A percentile compares a stretch with the other conserved stretches of the same genome.
These are phyloP conservation scores for Trisateles emortualis DNA, from an alignment of 2,888 invertebrate species.

Conservation along the genomic window DNA sequence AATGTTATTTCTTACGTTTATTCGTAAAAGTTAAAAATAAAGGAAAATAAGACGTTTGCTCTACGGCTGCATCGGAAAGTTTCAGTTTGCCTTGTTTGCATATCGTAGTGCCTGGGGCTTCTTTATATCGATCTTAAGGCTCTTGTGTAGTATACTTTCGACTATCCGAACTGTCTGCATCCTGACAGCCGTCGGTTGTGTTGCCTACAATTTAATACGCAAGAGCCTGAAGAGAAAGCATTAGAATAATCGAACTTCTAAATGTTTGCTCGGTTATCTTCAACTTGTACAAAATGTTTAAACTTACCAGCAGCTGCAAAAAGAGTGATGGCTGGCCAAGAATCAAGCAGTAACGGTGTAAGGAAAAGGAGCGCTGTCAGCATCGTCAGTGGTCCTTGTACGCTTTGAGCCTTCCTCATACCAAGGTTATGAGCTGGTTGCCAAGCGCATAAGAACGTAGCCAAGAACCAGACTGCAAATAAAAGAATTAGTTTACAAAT, in stretches of 20 bases:
- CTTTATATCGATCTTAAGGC: no score
- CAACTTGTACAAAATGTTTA: not conserved
- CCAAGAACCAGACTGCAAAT: slow-evolving; percentile 82
- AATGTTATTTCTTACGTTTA: no score
- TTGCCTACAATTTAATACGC: no score
- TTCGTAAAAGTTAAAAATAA: no score
- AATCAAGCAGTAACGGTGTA: slow-evolving; percentile 85
- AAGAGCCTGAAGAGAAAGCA: not conserved
- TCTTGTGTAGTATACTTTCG: no score
- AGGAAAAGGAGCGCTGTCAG: slow-evolving; percentile 83
- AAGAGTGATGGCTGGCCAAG: slow-evolving; percentile 88
- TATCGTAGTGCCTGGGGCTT: no score
- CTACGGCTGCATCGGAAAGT: no score
- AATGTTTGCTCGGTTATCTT: not conserved
- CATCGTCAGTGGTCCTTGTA: slow-evolving; percentile 77
- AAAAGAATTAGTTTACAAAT: not conserved
- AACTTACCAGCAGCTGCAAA: slow-evolving; percentile 87
- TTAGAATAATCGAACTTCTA: not conserved
- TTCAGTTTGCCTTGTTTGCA: no score
- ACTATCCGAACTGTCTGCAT: no score
- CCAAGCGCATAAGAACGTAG: slow-evolving; percentile 82
- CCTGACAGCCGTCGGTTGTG: no score
- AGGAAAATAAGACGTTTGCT: no score
- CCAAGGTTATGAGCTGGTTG: slow-evolving; percentile 84
- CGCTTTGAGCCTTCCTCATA: slow-evolving; percentile 64